A percentile compares a stretch with the other conserved stretches of the same genome.
phyloP scores from a whole-genome alignment of 1,140 invertebrate species.

The Pseudomyrmex pallidus region DNA sequence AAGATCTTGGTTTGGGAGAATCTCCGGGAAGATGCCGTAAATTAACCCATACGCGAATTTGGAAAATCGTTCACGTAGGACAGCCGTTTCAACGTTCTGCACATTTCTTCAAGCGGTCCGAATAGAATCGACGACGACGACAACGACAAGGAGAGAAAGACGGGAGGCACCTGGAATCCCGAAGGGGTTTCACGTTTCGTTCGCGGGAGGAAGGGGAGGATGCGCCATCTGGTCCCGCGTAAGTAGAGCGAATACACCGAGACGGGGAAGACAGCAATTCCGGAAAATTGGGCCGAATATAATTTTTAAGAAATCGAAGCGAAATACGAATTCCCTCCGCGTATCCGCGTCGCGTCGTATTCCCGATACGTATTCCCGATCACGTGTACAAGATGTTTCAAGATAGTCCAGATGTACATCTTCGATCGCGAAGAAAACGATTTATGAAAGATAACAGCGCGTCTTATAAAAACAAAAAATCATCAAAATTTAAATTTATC shows the following conservation, averaged over 20 bases:
- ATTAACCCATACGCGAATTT: constrained; percentile 56
- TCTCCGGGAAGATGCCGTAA: constrained; percentile 40
- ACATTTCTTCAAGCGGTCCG: constrained; percentile 37
- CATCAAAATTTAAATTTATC: neutral
- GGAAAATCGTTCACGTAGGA: constrained; percentile 54
- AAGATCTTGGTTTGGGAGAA: constrained; percentile 32
- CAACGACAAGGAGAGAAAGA: neutral
- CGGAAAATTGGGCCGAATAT: constrained; percentile 70
- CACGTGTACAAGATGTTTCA: neutral
- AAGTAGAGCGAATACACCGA: constrained; percentile 24
- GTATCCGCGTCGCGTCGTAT: constrained; percentile 46
- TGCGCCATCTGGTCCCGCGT: constrained; percentile 47
- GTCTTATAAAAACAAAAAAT: no score
- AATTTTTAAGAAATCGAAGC: constrained; percentile 71
- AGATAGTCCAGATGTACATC: neutral
- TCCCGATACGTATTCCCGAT: constrained; percentile 32
- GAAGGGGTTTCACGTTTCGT: constrained; percentile 21
- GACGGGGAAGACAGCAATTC: constrained; percentile 59
- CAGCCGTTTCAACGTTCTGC: constrained; percentile 19
- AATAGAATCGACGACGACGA: constrained; percentile 36
- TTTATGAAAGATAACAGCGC: no score
- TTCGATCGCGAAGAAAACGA: constrained; percentile 3
- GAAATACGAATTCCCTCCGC: constrained; percentile 60
- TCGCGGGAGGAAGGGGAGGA: neutral
- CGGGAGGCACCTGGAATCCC: constrained; percentile 20